Evolutionary conservation across 2,113 vertebrate genomes (phyloP).

Genomic region (Geococcyx californianus): DNA sequence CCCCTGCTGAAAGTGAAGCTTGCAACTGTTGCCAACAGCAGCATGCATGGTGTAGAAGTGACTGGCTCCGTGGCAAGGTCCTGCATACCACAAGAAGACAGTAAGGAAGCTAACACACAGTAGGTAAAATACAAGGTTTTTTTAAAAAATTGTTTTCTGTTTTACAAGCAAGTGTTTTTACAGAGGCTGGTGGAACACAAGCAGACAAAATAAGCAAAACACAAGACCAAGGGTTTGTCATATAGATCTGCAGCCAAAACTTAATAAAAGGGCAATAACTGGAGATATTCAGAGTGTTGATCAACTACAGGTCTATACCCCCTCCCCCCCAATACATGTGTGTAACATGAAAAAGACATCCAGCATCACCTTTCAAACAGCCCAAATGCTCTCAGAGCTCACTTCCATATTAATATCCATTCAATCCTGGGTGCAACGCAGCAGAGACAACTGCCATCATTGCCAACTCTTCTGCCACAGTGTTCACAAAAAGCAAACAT

Average conservation of each 20-base stretch:
- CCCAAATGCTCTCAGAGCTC: not conserved
- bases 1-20: not conserved
- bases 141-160: not conserved
- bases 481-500: not conserved
- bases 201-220: not conserved
- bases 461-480: not conserved
- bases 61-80: not conserved
- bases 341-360: not conserved
- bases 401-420: not conserved
- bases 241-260: conserved; percentile 25
- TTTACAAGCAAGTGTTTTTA: conserved; percentile 52
- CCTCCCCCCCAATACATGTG: not conserved
- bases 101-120: conserved; percentile 19
- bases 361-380: conserved; percentile 7
- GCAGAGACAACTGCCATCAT: not conserved
- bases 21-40: not conserved
- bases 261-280: not conserved
- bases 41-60: not conserved
- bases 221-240: conserved; percentile 13
- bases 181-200: conserved; percentile 19
- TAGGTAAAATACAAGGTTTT: conserved; percentile 1
- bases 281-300: not conserved
- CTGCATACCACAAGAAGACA: not conserved
- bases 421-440: not conserved
- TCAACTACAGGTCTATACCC: conserved; percentile 6